These are phyloP conservation scores for Trissolcus japonicus DNA, from an alignment of 2,888 invertebrate genomes.

Conservation along the genomic window DNA sequence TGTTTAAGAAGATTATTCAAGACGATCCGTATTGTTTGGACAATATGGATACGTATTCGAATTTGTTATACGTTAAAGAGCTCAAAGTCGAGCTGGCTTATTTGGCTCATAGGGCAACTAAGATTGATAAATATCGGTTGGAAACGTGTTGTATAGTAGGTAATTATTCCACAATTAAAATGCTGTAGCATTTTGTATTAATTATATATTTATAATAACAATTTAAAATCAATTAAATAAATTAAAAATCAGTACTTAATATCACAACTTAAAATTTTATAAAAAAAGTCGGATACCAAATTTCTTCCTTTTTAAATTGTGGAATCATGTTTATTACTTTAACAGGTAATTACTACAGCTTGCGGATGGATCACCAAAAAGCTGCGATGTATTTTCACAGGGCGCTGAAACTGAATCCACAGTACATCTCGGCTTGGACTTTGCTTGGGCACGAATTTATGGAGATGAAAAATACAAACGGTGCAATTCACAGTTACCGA, in stretches of 20 bases:
- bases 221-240: too few relatives aligned
- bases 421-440: conserved; percentile 97
- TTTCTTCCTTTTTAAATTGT: too few relatives aligned
- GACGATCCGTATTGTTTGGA: conserved; percentile 95
- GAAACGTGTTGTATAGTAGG: conserved; percentile 99
- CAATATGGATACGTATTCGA: conserved; percentile 97
- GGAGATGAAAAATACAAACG: conserved; percentile 98
- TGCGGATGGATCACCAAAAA: conserved; percentile 96
- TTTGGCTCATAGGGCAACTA: conserved; percentile 94
- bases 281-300: too few relatives aligned
- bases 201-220: too few relatives aligned
- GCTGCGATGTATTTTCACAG: conserved; percentile 98
- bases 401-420: conserved; percentile 94
- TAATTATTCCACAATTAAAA: conserved; percentile 69
- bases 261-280: too few relatives aligned
- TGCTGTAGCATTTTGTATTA: background rate
- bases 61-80: conserved; percentile 95
- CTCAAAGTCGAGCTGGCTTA: conserved; percentile 93
- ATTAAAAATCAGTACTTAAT: too few relatives aligned
- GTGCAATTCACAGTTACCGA: conserved; percentile 98
- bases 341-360: conserved; percentile 96
- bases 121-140: conserved; percentile 96
- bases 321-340: too few relatives aligned
- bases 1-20: conserved; percentile 89
- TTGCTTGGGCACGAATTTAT: conserved; percentile 99